These are phyloP conservation scores for Porites lobata DNA, from an alignment of 92 coral and sea anemone genomes.

Conservation along the genomic window DNA sequence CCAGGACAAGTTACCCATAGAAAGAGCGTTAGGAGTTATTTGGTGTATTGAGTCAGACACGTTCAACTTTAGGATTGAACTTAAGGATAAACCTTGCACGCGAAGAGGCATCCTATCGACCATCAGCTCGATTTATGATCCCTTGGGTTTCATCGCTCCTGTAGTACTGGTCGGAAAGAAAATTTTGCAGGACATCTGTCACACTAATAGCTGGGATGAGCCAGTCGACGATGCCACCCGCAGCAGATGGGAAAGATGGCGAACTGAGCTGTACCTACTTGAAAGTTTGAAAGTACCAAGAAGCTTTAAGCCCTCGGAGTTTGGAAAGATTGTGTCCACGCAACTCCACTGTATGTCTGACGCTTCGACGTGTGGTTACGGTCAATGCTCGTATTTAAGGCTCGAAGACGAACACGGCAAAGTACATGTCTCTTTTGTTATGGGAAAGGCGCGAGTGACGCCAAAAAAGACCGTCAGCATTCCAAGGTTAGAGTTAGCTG, in stretches of 20 bases:
- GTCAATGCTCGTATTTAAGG: slow-evolving; percentile 72
- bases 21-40: slow-evolving; percentile 65
- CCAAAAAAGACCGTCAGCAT: slow-evolving; percentile 43
- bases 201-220: slow-evolving; percentile 52
- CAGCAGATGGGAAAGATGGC: slow-evolving; percentile 65
- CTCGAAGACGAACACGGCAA: slow-evolving; percentile 62
- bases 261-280: slow-evolving; percentile 54
- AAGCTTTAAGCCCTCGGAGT: slow-evolving; percentile 70
- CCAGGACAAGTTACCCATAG: slow-evolving; percentile 65
- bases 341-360: slow-evolving; percentile 71
- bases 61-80: slow-evolving; percentile 49
- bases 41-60: slow-evolving; percentile 66
- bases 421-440: slow-evolving; percentile 58
- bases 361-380: slow-evolving; percentile 69
- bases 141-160: slow-evolving; percentile 63
- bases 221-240: slow-evolving; percentile 53
- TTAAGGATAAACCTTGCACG: slow-evolving; percentile 65
- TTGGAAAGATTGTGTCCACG: slow-evolving; percentile 58
- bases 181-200: slow-evolving; percentile 67
- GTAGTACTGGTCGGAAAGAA: slow-evolving; percentile 66
- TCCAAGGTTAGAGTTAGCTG: slow-evolving; percentile 69
- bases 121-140: slow-evolving; percentile 52
- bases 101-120: slow-evolving; percentile 64
- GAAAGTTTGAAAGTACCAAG: slow-evolving; percentile 61
- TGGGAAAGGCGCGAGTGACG: slow-evolving; percentile 68